These are phyloP conservation scores for Tadarida brasiliensis DNA, from an alignment of 2,797 vertebrate species.

Conservation along the genomic window DNA sequence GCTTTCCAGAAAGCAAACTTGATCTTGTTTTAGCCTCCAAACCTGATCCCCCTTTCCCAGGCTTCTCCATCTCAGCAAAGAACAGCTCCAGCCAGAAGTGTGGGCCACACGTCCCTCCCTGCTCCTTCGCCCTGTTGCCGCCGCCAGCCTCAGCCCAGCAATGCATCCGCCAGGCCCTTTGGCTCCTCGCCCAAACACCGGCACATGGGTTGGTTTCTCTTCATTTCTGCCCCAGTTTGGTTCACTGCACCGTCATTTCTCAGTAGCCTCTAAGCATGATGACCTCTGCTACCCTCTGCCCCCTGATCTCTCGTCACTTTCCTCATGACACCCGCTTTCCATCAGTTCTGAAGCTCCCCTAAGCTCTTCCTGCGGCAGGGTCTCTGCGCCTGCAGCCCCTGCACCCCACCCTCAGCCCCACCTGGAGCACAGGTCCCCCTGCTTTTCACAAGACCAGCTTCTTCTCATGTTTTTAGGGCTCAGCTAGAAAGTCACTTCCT, in stretches of 20 bases:
- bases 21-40: background rate
- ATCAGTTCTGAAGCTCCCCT: background rate
- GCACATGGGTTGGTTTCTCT: fast-evolving
- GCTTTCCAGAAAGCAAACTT: background rate
- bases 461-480: background rate
- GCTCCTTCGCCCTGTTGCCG: fast-evolving
- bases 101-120: fast-evolving
- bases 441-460: background rate
- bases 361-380: fast-evolving
- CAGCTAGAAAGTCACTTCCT: background rate
- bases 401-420: background rate
- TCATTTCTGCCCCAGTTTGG: background rate
- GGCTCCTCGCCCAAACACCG: background rate
- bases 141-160: background rate
- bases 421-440: no score
- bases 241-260: fast-evolving
- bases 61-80: background rate
- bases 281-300: background rate
- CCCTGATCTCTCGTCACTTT: background rate
- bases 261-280: background rate
- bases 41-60: background rate
- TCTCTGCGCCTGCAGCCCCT: background rate
- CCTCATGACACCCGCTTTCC: background rate
- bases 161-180: background rate
- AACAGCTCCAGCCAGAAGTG: background rate